Conservation (phyloP, 2,113 vertebrate species). For the Channa maculata region DNA sequence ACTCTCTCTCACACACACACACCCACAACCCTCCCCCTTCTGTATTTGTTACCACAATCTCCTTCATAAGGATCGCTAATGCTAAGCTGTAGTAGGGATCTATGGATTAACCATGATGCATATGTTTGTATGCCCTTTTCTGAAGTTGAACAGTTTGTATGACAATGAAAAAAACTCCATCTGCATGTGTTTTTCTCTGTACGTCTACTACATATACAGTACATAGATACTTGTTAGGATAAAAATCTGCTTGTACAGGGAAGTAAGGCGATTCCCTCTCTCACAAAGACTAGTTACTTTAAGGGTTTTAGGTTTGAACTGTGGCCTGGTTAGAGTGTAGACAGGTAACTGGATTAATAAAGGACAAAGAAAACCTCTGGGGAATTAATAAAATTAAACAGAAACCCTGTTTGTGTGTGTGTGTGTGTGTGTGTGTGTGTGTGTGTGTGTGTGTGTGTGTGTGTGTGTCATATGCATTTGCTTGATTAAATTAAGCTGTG, state of each 20-base stretch:
- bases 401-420: neutral
- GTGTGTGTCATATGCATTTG: neutral
- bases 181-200: neutral
- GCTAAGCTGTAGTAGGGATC: neutral
- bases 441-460: neutral
- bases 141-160: constrained; percentile 9
- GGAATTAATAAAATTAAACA: neutral
- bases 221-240: neutral
- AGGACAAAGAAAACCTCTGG: neutral
- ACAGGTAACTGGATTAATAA: neutral
- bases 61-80: constrained; percentile 57
- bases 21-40: constrained; percentile 9
- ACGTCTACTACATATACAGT: neutral
- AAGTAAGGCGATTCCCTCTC: neutral
- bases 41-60: constrained; percentile 43
- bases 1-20: neutral
- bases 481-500: constrained; percentile 59
- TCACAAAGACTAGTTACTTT: neutral
- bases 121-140: constrained; percentile 10
- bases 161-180: neutral
- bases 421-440: neutral
- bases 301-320: neutral
- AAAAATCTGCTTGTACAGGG: neutral
- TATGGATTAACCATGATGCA: constrained; percentile 43
- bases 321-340: neutral